Conservation (phyloP, 2,113 vertebrate genomes). For the Menura novaehollandiae region DNA sequence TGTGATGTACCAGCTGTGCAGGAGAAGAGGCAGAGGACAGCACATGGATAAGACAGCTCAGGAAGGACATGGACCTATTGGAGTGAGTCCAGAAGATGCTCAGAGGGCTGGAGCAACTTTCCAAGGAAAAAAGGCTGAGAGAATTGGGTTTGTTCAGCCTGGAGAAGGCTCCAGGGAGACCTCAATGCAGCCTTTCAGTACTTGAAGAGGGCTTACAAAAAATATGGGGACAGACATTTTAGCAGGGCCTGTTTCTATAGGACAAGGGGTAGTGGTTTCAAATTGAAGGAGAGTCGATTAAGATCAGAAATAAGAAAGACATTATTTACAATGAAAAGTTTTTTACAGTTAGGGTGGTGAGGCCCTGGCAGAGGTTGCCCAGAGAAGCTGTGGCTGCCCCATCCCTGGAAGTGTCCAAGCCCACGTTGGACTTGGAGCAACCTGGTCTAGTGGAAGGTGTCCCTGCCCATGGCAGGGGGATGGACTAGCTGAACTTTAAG, state of each 20-base stretch:
- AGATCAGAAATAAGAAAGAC: background rate
- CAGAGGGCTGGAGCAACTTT: background rate
- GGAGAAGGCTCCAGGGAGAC: background rate
- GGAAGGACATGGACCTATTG: background rate
- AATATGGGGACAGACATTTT: background rate
- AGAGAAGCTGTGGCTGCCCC: background rate
- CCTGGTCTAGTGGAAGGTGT: background rate
- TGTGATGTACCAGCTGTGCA: background rate
- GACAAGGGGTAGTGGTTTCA: background rate
- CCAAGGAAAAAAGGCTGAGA: background rate
- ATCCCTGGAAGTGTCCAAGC: background rate
- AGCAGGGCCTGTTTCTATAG: background rate
- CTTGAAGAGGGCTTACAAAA: background rate
- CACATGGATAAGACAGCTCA: background rate
- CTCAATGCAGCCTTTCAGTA: background rate
- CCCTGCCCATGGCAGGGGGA: background rate
- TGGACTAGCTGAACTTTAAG: background rate
- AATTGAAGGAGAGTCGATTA: rapidly evolving
- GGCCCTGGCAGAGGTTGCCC: background rate
- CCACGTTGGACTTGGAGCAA: background rate
- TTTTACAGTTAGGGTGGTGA: background rate
- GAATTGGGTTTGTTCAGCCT: background rate
- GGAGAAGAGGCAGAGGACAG: background rate
- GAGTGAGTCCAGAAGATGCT: background rate
- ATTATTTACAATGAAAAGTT: background rate